Evolutionary conservation across 2,888 invertebrate species (phyloP).

Genomic region (Drosophila lutescens): DNA sequence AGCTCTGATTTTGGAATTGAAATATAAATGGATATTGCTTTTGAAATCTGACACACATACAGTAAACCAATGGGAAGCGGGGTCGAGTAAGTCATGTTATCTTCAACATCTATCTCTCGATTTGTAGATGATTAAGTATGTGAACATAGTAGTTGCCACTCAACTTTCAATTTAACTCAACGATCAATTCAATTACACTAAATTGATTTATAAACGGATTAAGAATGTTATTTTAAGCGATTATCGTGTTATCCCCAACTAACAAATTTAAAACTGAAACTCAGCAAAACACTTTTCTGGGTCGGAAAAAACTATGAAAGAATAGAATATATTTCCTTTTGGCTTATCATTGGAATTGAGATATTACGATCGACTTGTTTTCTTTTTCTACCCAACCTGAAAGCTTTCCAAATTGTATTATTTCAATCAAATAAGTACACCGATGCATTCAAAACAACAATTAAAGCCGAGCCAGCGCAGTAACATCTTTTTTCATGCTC

Average conservation of each 20-base stretch:
- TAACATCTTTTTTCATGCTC: constrained; percentile 14
- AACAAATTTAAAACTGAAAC: too few species aligned
- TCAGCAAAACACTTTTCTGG: too few species aligned
- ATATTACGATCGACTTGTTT: neutral
- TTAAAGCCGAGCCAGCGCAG: constrained; percentile 29
- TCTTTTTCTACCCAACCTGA: neutral
- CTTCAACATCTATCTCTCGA: neutral
- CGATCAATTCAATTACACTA: neutral
- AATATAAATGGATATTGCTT: constrained; percentile 28
- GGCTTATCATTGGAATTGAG: neutral
- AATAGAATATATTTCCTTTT: neutral
- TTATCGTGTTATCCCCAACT: neutral
- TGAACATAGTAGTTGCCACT: neutral
- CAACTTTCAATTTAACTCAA: neutral
- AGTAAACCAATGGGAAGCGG: neutral
- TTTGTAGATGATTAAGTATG: neutral
- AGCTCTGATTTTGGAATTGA: constrained; percentile 39
- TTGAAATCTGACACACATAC: neutral
- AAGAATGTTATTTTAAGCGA: neutral
- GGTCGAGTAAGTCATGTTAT: constrained; percentile 3
- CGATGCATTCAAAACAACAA: constrained; percentile 29
- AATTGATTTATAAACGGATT: neutral
- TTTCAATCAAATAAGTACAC: neutral
- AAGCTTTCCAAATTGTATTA: neutral
- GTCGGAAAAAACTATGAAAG: neutral